These are phyloP conservation scores for Drosophila prolongata DNA, from an alignment of 2,888 invertebrate genomes.

Conservation along the genomic window DNA sequence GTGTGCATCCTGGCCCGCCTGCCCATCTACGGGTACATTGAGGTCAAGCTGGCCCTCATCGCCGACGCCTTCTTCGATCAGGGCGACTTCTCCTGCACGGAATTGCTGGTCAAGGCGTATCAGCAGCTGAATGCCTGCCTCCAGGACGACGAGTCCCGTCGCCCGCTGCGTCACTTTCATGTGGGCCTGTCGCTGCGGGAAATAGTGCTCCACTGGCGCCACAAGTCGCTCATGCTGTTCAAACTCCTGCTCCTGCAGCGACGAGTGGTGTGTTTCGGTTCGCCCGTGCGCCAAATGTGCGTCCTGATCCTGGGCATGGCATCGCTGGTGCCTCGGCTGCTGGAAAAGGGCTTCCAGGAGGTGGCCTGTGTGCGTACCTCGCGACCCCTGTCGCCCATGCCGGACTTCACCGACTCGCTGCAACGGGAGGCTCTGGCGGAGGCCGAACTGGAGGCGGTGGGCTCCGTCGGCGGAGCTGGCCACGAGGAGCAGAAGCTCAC, in stretches of 20 bases:
- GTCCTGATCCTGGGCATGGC: conserved; percentile 93
- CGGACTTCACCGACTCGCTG: conserved; percentile 86
- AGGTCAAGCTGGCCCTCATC: conserved; percentile 97
- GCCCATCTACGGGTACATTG: conserved; percentile 97
- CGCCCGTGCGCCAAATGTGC: conserved; percentile 96
- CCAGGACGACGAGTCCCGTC: conserved; percentile 86
- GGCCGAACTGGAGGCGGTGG: conserved; percentile 42
- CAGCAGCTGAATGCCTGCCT: conserved; percentile 94
- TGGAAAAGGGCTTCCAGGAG: conserved; percentile 92
- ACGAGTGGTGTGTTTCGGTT: conserved; percentile 95
- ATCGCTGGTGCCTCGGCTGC: conserved; percentile 95
- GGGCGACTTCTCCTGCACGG: conserved; percentile 95
- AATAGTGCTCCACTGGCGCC: conserved; percentile 88
- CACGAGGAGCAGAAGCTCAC: conserved; percentile 43
- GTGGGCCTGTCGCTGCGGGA: conserved; percentile 84
- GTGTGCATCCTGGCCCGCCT: conserved; percentile 96
- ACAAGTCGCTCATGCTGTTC: conserved; percentile 95
- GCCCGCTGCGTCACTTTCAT: conserved; percentile 85
- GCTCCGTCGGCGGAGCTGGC: conserved; percentile 24
- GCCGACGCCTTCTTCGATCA: conserved; percentile 99
- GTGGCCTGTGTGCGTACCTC: conserved; percentile 92
- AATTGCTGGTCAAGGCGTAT: conserved; percentile 95
- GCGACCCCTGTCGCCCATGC: conserved; percentile 90
- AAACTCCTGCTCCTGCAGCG: conserved; percentile 95
- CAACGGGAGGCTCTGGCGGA: conserved; percentile 63